phyloP scores from a whole-genome alignment of 1,140 invertebrate genomes.

The Drosophila pseudoobscura region DNA sequence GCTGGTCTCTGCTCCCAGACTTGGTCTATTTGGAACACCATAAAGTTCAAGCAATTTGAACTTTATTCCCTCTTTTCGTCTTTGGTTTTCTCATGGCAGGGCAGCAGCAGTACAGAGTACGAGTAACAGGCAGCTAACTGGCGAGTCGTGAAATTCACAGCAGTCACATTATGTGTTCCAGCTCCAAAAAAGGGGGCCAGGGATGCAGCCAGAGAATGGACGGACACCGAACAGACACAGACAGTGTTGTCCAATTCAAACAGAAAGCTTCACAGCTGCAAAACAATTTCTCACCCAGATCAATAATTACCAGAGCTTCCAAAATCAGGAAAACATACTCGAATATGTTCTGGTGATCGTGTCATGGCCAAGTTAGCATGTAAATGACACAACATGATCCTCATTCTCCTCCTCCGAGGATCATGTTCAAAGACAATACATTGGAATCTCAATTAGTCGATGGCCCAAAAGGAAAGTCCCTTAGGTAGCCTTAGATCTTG shows the following conservation, averaged over 20 bases:
- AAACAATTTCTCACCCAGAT: conserved; percentile 7
- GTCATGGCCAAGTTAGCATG: conserved; percentile 11
- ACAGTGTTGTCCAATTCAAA: conserved; percentile 18
- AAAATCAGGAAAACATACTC: conserved; percentile 4
- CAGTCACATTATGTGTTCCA: conserved; percentile 69
- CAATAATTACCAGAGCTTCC: not conserved
- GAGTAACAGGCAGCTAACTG: conserved; percentile 62
- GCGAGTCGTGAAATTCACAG: conserved; percentile 76
- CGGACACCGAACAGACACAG: not conserved
- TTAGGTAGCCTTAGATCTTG: conserved; percentile 2
- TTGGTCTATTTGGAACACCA: conserved; percentile 76
- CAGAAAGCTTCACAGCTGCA: conserved; percentile 16
- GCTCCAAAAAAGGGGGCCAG: conserved; percentile 9
- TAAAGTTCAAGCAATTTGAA: conserved; percentile 79
- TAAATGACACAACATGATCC: conserved; percentile 27
- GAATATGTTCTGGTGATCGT: conserved; percentile 8
- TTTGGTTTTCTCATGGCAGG: conserved; percentile 24
- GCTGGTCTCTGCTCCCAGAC: not conserved
- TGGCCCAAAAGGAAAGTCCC: conserved; percentile 1
- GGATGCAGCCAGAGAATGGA: not conserved
- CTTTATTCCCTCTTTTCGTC: conserved; percentile 40
- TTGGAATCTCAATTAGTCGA: conserved; percentile 31
- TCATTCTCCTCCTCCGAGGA: not conserved
- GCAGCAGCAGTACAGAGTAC: conserved; percentile 15
- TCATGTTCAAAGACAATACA: not conserved